A percentile compares a stretch with the other conserved stretches of the same genome.
phyloP scores from a whole-genome alignment of 2,888 invertebrate species.

The Petrolisthes manimaculis region DNA sequence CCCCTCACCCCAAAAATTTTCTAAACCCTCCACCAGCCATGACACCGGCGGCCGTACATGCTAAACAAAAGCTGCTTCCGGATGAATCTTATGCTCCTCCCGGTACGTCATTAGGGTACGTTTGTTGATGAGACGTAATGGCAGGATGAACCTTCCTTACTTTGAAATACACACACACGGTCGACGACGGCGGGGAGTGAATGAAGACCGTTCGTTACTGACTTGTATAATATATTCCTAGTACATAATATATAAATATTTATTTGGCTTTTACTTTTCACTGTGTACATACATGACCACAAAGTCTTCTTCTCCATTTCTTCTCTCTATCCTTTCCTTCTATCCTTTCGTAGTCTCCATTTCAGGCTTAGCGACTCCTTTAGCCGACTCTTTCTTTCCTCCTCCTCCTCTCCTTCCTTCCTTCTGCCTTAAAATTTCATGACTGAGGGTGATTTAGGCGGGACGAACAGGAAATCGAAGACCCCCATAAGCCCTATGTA shows the following conservation, averaged over 20 bases:
- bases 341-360: not conserved
- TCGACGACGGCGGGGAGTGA: too few species aligned
- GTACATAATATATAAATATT: too few species aligned
- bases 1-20: not conserved
- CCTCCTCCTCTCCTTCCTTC: not conserved
- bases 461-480: constrained; percentile 57
- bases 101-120: constrained; percentile 39
- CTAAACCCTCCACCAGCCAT: constrained; percentile 23
- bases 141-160: too few species aligned
- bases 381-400: not conserved
- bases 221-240: too few species aligned
- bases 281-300: not conserved
- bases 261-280: too few species aligned
- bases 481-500: constrained; percentile 58
- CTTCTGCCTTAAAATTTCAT: constrained; percentile 49
- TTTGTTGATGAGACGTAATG: constrained; percentile 20
- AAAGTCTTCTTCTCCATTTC: not conserved
- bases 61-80: constrained; percentile 20
- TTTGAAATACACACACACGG: too few species aligned
- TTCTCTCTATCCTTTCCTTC: not conserved
- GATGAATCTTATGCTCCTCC: constrained; percentile 9
- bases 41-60: constrained; percentile 16
- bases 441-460: constrained; percentile 47
- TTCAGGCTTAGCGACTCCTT: not conserved
- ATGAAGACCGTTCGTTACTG: too few species aligned